phyloP scores from a whole-genome alignment of 2,888 invertebrate species.

The Agrotis ipsilon region DNA sequence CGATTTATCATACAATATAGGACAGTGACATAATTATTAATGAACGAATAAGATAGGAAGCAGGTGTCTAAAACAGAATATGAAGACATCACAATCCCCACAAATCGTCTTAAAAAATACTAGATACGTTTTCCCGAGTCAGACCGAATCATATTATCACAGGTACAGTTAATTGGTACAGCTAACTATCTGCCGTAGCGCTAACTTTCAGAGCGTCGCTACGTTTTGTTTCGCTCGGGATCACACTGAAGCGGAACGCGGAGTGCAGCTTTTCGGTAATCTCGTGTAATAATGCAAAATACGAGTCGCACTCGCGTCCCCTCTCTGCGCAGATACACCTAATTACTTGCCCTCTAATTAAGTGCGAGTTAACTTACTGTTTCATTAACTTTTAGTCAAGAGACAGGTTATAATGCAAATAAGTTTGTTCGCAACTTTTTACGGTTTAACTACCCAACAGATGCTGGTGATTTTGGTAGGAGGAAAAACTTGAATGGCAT shows the following conservation, averaged over 20 bases:
- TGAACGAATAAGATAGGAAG: not conserved
- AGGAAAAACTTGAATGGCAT: not conserved
- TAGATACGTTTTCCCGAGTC: not conserved
- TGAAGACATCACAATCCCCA: not conserved
- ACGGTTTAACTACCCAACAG: conserved; percentile 15
- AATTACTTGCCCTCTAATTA: conserved; percentile 61
- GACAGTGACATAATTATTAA: not conserved
- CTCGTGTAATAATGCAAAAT: conserved; percentile 58
- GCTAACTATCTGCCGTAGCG: not conserved
- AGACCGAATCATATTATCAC: not conserved
- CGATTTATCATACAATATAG: not conserved
- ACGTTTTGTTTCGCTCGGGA: conserved; percentile 22
- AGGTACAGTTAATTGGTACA: conserved; percentile 16
- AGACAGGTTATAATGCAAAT: conserved; percentile 41
- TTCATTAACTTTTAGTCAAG: conserved; percentile 45
- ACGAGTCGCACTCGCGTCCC: conserved; percentile 45
- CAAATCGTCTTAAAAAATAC: not conserved
- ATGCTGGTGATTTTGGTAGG: conserved; percentile 25
- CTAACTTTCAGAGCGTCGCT: conserved; percentile 22
- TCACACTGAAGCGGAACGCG: conserved; percentile 15
- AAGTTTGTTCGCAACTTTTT: conserved; percentile 13
- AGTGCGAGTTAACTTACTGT: conserved; percentile 47
- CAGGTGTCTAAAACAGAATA: not conserved
- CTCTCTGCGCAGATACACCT: conserved; percentile 51
- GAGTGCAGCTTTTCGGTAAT: conserved; percentile 60